A percentile compares a stretch with the other conserved stretches of the same genome.
Conservation (phyloP, 2,888 invertebrate genomes). For the Polyommatus iphigenia region DNA sequence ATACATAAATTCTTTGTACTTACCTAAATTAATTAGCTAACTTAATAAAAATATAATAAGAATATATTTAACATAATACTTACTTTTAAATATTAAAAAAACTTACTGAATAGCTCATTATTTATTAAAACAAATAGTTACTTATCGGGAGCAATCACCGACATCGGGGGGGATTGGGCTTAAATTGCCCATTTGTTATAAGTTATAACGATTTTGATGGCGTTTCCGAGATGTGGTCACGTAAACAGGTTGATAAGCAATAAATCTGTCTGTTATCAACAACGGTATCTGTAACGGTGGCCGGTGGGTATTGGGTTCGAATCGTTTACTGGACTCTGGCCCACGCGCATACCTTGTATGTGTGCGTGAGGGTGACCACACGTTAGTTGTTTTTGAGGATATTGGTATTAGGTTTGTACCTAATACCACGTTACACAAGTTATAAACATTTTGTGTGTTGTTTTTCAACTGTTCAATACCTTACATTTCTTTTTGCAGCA, state of each 20-base stretch:
- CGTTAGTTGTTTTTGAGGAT: background rate
- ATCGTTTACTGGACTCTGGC: background rate
- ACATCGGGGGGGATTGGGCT: background rate
- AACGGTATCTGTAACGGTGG: slow-evolving; percentile 27
- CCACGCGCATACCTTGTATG: background rate
- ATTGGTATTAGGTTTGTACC: background rate
- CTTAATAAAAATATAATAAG: too few species aligned
- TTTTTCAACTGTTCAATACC: too few species aligned
- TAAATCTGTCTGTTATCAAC: slow-evolving; percentile 17
- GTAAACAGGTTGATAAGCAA: slow-evolving; percentile 23
- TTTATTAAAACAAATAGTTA: background rate
- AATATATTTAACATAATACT: too few species aligned
- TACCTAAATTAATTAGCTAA: too few species aligned
- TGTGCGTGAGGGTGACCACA: background rate
- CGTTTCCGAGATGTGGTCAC: background rate
- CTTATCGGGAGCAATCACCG: background rate
- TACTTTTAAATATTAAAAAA: too few species aligned
- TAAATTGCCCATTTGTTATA: slow-evolving; percentile 6
- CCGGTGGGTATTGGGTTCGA: slow-evolving; percentile 20
- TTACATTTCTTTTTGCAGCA: too few species aligned
- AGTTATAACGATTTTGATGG: background rate
- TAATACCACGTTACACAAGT: background rate
- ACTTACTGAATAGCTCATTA: too few species aligned
- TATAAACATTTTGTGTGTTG: too few species aligned
- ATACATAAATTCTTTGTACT: background rate